Conservation (phyloP, 2,888 invertebrate genomes). For the Orthosia gothica region DNA sequence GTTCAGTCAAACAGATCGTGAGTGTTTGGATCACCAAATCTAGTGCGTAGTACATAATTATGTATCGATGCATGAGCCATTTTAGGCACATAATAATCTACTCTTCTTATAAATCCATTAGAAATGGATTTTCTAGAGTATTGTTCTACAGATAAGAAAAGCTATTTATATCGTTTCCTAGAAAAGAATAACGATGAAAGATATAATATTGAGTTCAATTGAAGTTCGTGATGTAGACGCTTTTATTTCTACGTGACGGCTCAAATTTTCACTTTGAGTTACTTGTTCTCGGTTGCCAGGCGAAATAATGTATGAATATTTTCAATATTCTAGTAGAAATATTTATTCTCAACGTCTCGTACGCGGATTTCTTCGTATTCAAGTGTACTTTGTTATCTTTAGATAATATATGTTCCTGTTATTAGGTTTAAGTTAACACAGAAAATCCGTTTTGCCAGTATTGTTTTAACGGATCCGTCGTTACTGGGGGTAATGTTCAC, state of each 20-base stretch:
- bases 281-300: neutral
- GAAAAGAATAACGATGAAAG: neutral
- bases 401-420: neutral
- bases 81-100: neutral
- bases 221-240: neutral
- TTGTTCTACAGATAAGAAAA: neutral
- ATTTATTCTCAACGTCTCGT: no score
- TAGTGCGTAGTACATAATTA: no score
- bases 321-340: neutral
- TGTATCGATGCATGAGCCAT: no score
- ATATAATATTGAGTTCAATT: constrained; percentile 20
- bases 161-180: constrained; percentile 3
- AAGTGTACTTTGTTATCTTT: neutral
- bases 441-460: no score
- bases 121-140: constrained; percentile 8
- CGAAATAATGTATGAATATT: constrained; percentile 1
- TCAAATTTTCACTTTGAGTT: constrained; percentile 1
- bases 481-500: no score
- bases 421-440: neutral
- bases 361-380: neutral
- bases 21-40: no score
- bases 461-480: no score
- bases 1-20: no score
- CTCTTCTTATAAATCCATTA: constrained; percentile 1
- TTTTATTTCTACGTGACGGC: neutral